Base-by-base conservation (phyloP, 2,888 invertebrate genomes). In the Rhagium mordax region DNA sequence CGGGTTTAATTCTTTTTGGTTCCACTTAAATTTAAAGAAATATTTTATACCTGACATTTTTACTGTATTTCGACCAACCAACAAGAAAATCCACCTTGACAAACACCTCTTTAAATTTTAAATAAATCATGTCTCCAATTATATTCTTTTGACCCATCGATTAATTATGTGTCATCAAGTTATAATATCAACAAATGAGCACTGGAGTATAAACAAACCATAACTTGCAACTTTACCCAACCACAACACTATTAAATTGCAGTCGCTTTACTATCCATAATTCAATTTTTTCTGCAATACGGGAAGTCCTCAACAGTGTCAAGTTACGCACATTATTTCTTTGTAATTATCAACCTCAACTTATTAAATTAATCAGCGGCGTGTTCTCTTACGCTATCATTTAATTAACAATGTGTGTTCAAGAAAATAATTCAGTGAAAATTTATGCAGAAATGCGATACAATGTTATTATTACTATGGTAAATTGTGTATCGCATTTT, bases 351-450 rank as follows among this genome's bases (percentile, higher is more conserved):
- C 21, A 53, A 13, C 10, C 10, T 41, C 20, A 41, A 15, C 18
- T 33, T 24, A 33, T 59, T 59, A 59, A 59, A 13, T 29, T 59
- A 59, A 59, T 59, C 1, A 33, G 15, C 33, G 13, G 6, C 41
- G 29, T 59, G 33, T 59, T 59, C 59, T n/a, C 59, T 33, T 59
- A 8, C 33, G 15, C 33, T 59, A 33, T 59, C 16, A 59, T 59
- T 59, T 59, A 59, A 41, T 41, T 41, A 41, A 41, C 41, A 41
- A 3, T 8, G n/a, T 41, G n/a, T 41, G 41, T 41, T 41, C 3
- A 59, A 18, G 33, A 59, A 16, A 33, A 59, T 33, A 13, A 59
- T 59, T 59, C 59, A 59, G 33, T 18, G 59, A 33, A 18, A 59
- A 59, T 59, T 16, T 59, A 59, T 59, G 59, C 59, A 29, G n/a